Percentiles rank a stretch among this genome's conserved stretches.
Conservation (phyloP, 2,113 vertebrate species). For the Alaudala cheleensis region DNA sequence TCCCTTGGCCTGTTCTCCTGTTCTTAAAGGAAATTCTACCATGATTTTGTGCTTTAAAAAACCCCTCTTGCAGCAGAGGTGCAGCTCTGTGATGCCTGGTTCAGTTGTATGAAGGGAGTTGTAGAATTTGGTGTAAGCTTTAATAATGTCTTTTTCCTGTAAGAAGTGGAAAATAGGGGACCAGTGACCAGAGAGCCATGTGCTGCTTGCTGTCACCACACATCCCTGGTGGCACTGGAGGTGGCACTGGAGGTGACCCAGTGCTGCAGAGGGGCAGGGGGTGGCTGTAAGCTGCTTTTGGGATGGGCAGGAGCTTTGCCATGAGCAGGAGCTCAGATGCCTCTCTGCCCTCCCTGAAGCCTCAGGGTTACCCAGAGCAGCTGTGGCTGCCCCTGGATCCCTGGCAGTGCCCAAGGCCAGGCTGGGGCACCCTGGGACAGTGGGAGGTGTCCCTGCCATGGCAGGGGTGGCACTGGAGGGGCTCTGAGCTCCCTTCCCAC, state of each 20-base stretch:
- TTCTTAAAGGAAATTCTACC: neutral
- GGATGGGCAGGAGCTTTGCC: neutral
- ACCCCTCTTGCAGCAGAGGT: neutral
- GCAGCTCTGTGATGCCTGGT: neutral
- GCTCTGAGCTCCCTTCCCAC: accelerated
- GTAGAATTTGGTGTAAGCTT: neutral
- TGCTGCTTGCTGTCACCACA: neutral
- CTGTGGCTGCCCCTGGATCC: neutral
- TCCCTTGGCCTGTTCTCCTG: neutral
- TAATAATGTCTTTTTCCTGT: neutral
- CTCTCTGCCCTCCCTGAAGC: neutral
- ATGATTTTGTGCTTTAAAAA: neutral
- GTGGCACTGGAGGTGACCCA: neutral
- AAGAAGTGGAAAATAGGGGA: neutral
- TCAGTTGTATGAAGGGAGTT: neutral
- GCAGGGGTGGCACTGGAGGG: neutral
- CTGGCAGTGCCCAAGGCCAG: neutral
- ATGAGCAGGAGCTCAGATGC: neutral
- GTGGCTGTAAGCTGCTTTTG: neutral
- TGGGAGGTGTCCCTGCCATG: neutral
- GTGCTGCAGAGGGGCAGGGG: neutral
- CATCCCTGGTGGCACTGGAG: neutral
- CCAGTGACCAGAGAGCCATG: accelerated
- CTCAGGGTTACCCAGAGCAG: accelerated
- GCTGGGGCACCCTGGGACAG: neutral